A percentile compares a stretch with the other conserved stretches of the same genome.
phyloP scores from a whole-genome alignment of 2,113 vertebrate species.

The Heloderma charlesbogerti region DNA sequence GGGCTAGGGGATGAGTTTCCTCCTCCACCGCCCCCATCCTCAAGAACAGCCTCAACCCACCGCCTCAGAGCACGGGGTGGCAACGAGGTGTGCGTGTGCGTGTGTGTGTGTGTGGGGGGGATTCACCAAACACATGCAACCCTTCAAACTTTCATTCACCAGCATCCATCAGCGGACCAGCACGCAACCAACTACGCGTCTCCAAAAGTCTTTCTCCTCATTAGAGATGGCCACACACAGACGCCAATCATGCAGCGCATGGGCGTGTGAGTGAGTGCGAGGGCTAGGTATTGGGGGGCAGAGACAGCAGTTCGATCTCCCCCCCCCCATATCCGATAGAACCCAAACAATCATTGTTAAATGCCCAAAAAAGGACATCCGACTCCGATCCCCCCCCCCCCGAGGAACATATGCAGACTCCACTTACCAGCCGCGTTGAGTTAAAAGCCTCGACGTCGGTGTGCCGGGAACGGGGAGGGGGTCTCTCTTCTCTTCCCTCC shows the following conservation, averaged over 20 bases:
- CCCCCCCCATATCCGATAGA: neutral
- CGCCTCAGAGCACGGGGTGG: neutral
- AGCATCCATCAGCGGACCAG: neutral
- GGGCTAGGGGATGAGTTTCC: neutral
- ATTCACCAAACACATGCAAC: neutral
- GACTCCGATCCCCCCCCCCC: neutral
- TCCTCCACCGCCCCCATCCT: neutral
- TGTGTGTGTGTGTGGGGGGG: neutral
- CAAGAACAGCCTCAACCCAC: neutral
- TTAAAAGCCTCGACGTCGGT: neutral
- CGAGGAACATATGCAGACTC: neutral
- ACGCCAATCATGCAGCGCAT: neutral
- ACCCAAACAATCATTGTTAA: neutral
- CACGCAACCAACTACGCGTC: neutral
- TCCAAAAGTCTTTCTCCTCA: no score
- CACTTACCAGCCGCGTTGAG: slow-evolving; percentile 49
- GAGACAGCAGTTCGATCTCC: no score
- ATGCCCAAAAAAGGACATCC: neutral
- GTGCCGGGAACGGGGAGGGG: neutral
- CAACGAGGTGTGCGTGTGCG: no score
- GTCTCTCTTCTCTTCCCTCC: neutral
- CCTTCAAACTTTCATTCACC: neutral
- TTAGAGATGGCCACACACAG: neutral
- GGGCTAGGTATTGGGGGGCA: no score
- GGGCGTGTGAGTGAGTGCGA: neutral